phyloP scores from a whole-genome alignment of 2,113 vertebrate genomes.

The Aleadryas rufinucha region DNA sequence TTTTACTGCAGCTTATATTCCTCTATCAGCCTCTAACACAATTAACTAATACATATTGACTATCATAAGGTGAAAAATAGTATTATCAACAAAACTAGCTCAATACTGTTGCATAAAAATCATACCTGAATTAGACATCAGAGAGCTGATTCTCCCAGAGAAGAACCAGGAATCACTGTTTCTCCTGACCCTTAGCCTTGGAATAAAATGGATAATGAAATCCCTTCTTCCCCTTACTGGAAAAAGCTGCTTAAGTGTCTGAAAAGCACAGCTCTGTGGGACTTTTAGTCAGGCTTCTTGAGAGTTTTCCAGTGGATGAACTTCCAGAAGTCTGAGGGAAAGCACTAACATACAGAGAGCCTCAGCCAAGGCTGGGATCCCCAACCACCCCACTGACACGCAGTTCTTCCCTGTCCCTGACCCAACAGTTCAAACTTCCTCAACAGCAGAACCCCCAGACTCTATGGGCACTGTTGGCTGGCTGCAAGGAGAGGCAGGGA shows the following conservation, averaged over 20 bases:
- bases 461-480: neutral
- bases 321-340: neutral
- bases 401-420: neutral
- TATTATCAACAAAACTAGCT: neutral
- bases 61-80: neutral
- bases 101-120: neutral
- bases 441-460: neutral
- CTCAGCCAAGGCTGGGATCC: neutral
- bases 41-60: neutral
- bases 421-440: neutral
- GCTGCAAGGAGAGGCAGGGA: neutral
- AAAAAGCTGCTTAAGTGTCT: neutral
- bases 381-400: accelerated
- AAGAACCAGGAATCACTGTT: neutral
- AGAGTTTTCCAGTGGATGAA: neutral
- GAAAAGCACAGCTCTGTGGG: neutral
- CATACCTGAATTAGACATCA: neutral
- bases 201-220: neutral
- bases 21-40: neutral
- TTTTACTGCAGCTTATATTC: neutral
- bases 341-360: neutral
- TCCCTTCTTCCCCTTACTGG: neutral
- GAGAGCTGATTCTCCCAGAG: neutral
- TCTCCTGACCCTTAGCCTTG: neutral
- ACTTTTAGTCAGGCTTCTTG: neutral